A percentile compares a stretch with the other conserved stretches of the same genome.
Evolutionary conservation across 2,888 invertebrate species (phyloP).

Genomic region (Drosophila niveifrons): DNA sequence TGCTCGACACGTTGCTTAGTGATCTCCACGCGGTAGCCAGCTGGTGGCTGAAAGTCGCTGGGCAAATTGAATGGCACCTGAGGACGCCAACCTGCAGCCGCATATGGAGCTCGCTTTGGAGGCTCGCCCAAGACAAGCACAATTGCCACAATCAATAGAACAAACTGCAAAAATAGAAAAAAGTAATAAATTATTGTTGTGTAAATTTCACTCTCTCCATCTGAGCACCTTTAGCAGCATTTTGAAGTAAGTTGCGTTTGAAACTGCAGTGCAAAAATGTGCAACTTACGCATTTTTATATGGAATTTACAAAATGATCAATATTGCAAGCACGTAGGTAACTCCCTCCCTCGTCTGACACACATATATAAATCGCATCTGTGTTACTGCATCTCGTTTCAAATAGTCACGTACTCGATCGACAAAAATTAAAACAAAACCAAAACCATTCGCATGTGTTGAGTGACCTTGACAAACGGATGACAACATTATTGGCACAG

Average conservation of each 20-base stretch:
- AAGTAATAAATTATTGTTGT: background rate
- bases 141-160: constrained; percentile 17
- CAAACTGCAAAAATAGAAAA: constrained; percentile 12
- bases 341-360: constrained; percentile 49
- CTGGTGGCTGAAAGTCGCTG: constrained; percentile 62
- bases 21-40: constrained; percentile 67
- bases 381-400: constrained; percentile 56
- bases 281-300: constrained; percentile 72
- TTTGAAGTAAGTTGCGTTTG: constrained; percentile 47
- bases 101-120: constrained; percentile 79
- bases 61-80: constrained; percentile 84
- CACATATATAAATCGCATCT: constrained; percentile 57
- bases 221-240: constrained; percentile 62
- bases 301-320: constrained; percentile 29
- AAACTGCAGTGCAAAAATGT: constrained; percentile 54
- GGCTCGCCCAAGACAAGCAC: constrained; percentile 60
- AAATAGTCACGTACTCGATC: constrained; percentile 67
- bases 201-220: background rate
- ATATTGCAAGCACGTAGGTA: constrained; percentile 56
- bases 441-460: constrained; percentile 25
- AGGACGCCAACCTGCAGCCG: constrained; percentile 85
- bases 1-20: constrained; percentile 80
- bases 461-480: constrained; percentile 64
- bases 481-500: constrained; percentile 66
- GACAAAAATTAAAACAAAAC: constrained; percentile 38